These are phyloP conservation scores for Pseudochaenichthys georgianus DNA, from an alignment of 2,797 vertebrate species.

Conservation along the genomic window DNA sequence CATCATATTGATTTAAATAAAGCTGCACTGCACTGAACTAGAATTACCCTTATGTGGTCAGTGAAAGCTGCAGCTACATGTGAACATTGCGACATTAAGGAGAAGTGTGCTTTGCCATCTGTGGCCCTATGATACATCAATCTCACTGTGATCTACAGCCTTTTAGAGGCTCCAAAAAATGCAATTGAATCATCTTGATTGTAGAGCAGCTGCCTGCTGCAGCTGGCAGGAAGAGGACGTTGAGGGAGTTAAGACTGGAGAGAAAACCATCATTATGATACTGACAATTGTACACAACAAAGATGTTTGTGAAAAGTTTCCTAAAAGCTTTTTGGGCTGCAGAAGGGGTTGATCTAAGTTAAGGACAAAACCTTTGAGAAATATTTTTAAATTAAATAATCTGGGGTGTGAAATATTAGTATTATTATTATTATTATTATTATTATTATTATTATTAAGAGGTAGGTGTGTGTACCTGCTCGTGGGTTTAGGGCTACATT, in stretches of 20 bases:
- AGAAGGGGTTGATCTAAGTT: background rate
- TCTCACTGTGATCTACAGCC: slow-evolving; percentile 45
- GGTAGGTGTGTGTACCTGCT: background rate
- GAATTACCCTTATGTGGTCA: slow-evolving; percentile 9
- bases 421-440: no score
- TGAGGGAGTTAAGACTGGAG: slow-evolving; percentile 26
- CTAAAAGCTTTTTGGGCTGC: background rate
- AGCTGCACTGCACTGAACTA: slow-evolving; percentile 1
- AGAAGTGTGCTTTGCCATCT: slow-evolving; percentile 63
- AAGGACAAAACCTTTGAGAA: background rate
- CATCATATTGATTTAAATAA: slow-evolving; percentile 16
- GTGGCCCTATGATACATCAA: slow-evolving; percentile 42
- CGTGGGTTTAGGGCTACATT: background rate
- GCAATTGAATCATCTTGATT: slow-evolving; percentile 54
- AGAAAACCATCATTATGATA: slow-evolving; percentile 16
- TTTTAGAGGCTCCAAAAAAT: slow-evolving; percentile 35
- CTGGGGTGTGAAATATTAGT: background rate
- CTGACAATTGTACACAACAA: background rate
- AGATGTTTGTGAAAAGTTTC: background rate
- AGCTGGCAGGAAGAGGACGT: slow-evolving; percentile 32
- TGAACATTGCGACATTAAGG: slow-evolving; percentile 43
- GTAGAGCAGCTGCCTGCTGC: slow-evolving; percentile 55
- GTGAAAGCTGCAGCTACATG: slow-evolving; percentile 11
- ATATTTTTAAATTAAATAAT: background rate
- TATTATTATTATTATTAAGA: background rate